Percentiles rank a stretch among this genome's conserved stretches.
Conservation (phyloP, 2,113 vertebrate genomes). For the Cephalopholis sonnerati region DNA sequence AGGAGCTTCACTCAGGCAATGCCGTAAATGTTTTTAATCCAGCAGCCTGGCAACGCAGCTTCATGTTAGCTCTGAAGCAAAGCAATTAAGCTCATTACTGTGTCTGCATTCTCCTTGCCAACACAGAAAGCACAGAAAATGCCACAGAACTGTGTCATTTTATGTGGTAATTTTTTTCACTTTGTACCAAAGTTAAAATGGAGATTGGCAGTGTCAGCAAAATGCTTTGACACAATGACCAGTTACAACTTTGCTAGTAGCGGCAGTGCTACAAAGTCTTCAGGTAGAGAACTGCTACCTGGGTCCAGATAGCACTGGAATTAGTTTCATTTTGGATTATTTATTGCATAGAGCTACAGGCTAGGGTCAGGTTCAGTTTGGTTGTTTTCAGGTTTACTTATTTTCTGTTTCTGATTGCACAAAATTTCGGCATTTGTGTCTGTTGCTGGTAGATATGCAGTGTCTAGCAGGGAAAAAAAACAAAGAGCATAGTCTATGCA, state of each 20-base stretch:
- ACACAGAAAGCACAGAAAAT: conserved; percentile 55
- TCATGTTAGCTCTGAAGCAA: conserved; percentile 62
- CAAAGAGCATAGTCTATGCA: neutral
- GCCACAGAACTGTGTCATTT: conserved; percentile 46
- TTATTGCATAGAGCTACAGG: neutral
- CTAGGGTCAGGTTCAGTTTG: neutral
- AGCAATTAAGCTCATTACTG: conserved; percentile 76
- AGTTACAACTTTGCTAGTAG: neutral
- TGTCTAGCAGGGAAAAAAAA: neutral
- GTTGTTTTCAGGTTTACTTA: neutral
- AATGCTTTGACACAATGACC: conserved; percentile 7
- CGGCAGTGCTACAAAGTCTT: neutral
- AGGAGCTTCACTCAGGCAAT: conserved; percentile 25
- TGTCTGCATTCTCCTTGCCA: conserved; percentile 64
- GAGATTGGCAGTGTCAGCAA: conserved; percentile 41
- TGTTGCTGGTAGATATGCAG: neutral
- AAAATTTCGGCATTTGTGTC: neutral
- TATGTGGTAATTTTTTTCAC: conserved; percentile 33
- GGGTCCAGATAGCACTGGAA: neutral
- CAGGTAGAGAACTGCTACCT: neutral
- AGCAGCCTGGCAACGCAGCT: conserved; percentile 54
- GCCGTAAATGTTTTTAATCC: conserved; percentile 63
- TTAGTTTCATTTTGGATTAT: neutral
- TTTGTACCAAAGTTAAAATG: conserved; percentile 54
- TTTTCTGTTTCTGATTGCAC: neutral